phyloP scores from a whole-genome alignment of 2,888 invertebrate genomes.

The Ornithoptera alexandrae region DNA sequence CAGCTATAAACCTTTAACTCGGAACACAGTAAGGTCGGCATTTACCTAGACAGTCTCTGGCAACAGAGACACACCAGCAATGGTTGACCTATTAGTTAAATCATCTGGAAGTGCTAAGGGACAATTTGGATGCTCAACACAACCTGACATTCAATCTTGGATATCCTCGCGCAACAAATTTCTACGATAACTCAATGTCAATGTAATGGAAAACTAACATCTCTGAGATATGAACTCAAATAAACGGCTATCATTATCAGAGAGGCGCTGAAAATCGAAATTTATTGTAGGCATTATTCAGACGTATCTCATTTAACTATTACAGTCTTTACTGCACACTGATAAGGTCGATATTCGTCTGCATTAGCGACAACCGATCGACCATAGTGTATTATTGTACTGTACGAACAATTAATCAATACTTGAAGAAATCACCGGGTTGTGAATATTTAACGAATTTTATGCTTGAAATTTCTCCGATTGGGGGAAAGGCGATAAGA shows the following conservation, averaged over 20 bases:
- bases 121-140: too few relatives aligned
- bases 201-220: constrained; percentile 27
- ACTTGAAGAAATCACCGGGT: constrained; percentile 23
- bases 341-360: constrained; percentile 9
- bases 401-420: constrained; percentile 23
- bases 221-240: constrained; percentile 29
- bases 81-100: too few relatives aligned
- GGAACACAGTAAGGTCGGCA: too few relatives aligned
- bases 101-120: too few relatives aligned
- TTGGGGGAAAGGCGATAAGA: not conserved
- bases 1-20: too few relatives aligned
- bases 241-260: constrained; percentile 26
- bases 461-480: constrained; percentile 19
- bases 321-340: not conserved
- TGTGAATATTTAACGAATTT: constrained; percentile 26
- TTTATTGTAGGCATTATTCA: constrained; percentile 25
- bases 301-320: constrained; percentile 5
- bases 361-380: not conserved
- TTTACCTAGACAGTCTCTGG: too few relatives aligned
- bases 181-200: constrained; percentile 16
- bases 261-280: constrained; percentile 27
- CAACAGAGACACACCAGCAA: too few relatives aligned
- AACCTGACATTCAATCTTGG: not conserved
- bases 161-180: constrained; percentile 17
- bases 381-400: constrained; percentile 6